Evolutionary conservation across 1,140 invertebrate genomes (phyloP).

Genomic region (Leptonema lineaticorne): DNA sequence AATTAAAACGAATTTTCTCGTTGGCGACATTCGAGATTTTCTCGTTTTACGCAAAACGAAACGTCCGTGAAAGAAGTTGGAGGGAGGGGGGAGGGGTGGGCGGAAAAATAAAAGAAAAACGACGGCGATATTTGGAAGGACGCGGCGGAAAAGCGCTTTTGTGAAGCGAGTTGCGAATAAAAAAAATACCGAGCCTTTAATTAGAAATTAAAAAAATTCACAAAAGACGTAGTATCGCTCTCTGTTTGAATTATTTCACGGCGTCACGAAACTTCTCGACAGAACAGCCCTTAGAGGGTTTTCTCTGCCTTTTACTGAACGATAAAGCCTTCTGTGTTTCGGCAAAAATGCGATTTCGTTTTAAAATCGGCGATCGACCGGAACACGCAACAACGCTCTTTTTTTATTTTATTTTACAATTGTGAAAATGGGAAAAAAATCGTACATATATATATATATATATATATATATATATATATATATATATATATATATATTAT

Average conservation of each 20-base stretch:
- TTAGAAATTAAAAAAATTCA: conserved; percentile 5
- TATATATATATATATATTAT: too few relatives aligned
- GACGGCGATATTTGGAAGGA: not conserved
- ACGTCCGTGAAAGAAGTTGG: too few relatives aligned
- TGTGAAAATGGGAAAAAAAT: not conserved
- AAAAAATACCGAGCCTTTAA: too few relatives aligned
- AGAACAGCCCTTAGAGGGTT: not conserved
- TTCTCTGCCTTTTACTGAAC: not conserved
- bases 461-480: too few relatives aligned
- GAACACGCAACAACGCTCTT: not conserved
- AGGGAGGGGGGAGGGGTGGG: too few relatives aligned
- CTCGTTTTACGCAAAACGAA: too few relatives aligned
- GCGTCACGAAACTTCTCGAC: conserved; percentile 2
- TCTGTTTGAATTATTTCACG: conserved; percentile 2
- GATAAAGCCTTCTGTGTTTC: not conserved
- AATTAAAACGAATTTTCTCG: not conserved
- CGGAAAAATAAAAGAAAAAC: too few relatives aligned
- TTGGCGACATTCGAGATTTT: too few relatives aligned
- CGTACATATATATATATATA: not conserved
- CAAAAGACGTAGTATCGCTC: not conserved
- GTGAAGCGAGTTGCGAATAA: too few relatives aligned
- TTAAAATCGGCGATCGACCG: not conserved
- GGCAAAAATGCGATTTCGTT: not conserved
- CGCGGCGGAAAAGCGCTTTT: not conserved
- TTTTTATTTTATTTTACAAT: not conserved